Conservation (phyloP, 2,888 invertebrate species). For the Drosophila colorata region DNA sequence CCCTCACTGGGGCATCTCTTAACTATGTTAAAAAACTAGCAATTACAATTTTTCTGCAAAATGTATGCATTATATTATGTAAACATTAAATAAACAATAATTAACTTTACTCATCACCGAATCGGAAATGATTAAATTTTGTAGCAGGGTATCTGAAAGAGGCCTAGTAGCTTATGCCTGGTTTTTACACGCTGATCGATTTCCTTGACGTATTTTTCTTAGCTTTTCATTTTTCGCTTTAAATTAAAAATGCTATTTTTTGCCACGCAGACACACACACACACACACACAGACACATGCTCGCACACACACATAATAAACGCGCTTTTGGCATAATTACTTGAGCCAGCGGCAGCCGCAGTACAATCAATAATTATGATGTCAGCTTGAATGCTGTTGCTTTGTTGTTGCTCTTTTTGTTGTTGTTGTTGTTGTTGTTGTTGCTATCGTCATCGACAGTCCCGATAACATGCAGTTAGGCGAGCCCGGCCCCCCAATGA, state of each 20-base stretch:
- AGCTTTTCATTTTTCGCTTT: conserved; percentile 36
- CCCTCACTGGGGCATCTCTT: not conserved
- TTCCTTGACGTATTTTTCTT: conserved; percentile 60
- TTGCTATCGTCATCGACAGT: conserved; percentile 68
- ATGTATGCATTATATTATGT: too few relatives aligned
- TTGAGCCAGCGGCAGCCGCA: conserved; percentile 21
- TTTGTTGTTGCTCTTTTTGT: conserved; percentile 12
- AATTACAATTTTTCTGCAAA: not conserved
- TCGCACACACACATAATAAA: conserved; percentile 48
- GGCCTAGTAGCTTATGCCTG: not conserved
- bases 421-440: conserved; percentile 29
- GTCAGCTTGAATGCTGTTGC: conserved; percentile 35
- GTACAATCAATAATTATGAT: conserved; percentile 75
- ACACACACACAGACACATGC: conserved; percentile 7
- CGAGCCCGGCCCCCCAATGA: conserved; percentile 40
- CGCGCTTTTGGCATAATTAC: conserved; percentile 78
- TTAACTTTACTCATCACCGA: not conserved
- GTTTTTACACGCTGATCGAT: conserved; percentile 34
- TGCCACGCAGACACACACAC: not conserved
- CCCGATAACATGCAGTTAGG: conserved; percentile 57
- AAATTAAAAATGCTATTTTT: conserved; percentile 49
- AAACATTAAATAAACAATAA: not conserved
- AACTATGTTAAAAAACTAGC: not conserved
- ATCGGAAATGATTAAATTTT: too few relatives aligned
- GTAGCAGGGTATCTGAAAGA: conserved; percentile 11